phyloP scores from a whole-genome alignment of 2,797 vertebrate genomes.

The Platalea minor region DNA sequence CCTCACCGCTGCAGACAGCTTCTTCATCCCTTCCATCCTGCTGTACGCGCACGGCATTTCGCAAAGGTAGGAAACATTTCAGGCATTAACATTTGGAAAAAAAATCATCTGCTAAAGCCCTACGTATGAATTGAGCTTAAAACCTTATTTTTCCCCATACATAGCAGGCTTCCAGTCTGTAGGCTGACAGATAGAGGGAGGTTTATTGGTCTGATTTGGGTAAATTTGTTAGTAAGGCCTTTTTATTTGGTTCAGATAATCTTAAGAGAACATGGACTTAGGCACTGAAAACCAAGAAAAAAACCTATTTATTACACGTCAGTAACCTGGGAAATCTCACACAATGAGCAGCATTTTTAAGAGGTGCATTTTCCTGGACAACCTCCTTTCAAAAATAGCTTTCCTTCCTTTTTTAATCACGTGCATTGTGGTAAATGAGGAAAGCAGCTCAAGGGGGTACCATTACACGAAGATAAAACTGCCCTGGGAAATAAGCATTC shows the following conservation, averaged over 20 bases:
- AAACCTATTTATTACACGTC: background rate
- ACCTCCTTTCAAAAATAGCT: background rate
- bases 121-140: background rate
- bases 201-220: background rate
- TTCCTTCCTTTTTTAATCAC: background rate
- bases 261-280: background rate
- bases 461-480: background rate
- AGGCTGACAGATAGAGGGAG: background rate
- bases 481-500: background rate
- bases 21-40: background rate
- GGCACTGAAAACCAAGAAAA: background rate
- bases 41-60: accelerated
- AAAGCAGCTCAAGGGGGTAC: background rate
- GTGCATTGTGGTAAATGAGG: background rate
- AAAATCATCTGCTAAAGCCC: background rate
- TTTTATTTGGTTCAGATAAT: background rate
- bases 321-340: background rate
- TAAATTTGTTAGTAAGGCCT: background rate
- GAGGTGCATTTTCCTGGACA: background rate
- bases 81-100: background rate
- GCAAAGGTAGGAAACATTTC: background rate
- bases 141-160: background rate
- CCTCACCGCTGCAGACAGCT: background rate
- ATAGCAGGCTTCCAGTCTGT: background rate
- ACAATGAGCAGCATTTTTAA: background rate